Conservation (phyloP, 2,797 vertebrate genomes). For the Uromys caudimaculatus region DNA sequence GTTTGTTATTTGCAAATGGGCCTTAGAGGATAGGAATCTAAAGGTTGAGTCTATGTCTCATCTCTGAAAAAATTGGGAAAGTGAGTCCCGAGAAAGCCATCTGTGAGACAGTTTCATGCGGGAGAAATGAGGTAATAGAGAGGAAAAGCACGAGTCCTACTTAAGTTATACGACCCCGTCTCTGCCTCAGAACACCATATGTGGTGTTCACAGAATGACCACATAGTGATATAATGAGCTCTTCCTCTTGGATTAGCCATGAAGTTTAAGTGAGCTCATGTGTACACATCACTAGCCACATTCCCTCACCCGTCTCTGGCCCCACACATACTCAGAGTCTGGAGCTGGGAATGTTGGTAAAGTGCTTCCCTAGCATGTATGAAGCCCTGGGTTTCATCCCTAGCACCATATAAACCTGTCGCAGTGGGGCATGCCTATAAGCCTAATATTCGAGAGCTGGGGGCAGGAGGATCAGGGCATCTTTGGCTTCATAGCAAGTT, state of each 20-base stretch:
- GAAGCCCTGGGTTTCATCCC: neutral
- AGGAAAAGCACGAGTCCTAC: neutral
- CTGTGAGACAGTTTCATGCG: neutral
- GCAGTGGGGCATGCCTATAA: neutral
- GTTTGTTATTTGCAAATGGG: neutral
- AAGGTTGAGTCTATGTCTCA: neutral
- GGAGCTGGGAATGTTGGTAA: neutral
- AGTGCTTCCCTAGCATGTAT: neutral
- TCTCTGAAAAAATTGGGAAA: neutral
- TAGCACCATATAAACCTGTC: neutral
- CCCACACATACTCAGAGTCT: neutral
- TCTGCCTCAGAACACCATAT: neutral
- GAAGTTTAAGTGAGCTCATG: neutral
- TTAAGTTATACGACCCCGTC: neutral
- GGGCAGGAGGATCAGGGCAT: neutral
- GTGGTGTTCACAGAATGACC: neutral
- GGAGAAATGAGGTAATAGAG: neutral
- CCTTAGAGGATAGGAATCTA: neutral
- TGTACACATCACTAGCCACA: neutral
- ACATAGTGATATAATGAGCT: neutral
- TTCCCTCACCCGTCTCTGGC: neutral
- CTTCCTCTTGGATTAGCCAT: neutral
- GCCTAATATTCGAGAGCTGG: neutral
- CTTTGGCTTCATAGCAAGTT: neutral
- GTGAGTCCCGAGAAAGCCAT: neutral